Evolutionary conservation across 2,113 vertebrate genomes (phyloP).

Genomic region (Cervus canadensis): DNA sequence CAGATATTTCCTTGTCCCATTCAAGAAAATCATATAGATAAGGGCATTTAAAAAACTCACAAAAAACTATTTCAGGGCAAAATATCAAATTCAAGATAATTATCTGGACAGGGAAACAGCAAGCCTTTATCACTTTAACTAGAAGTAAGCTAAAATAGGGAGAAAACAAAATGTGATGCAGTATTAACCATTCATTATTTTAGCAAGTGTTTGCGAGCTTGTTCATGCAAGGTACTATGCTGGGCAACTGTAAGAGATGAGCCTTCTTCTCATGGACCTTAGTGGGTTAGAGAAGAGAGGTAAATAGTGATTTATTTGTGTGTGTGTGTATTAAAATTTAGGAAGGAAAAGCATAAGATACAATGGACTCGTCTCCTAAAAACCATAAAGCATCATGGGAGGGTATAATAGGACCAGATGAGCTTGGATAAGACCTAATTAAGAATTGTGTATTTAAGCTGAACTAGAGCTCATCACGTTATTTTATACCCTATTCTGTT

Average conservation of each 20-base stretch:
- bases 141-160: slow-evolving; percentile 5
- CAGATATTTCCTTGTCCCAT: neutral
- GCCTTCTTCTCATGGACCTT: neutral
- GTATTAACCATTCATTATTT: neutral
- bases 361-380: neutral
- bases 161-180: neutral
- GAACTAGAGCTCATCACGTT: neutral
- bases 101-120: neutral
- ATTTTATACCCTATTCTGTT: neutral
- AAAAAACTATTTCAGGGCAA: neutral
- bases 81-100: neutral
- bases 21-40: slow-evolving; percentile 2
- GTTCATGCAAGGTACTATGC: neutral
- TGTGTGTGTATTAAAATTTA: neutral
- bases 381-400: neutral
- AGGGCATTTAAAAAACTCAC: neutral
- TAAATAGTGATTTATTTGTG: neutral
- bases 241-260: neutral
- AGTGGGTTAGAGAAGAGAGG: neutral
- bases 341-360: neutral
- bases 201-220: neutral
- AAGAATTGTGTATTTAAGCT: neutral
- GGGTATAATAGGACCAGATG: neutral
- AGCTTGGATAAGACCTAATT: neutral
- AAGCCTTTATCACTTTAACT: slow-evolving; percentile 13